Conservation (phyloP, 2,888 invertebrate species). For the Creontiades dilutus region DNA sequence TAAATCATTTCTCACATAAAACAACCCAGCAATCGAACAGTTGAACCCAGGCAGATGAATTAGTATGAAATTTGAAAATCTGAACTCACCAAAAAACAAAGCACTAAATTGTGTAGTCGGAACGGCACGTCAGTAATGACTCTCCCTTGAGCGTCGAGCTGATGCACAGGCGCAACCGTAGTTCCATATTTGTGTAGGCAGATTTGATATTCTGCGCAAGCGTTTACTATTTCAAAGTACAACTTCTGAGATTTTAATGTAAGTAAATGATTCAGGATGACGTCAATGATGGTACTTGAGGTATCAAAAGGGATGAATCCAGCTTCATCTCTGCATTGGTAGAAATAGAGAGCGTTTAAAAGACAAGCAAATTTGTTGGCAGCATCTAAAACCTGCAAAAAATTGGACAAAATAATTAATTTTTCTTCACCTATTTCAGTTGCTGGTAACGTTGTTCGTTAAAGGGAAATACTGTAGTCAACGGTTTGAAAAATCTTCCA, state of each 20-base stretch:
- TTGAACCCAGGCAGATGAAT: too few species aligned
- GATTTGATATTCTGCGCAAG: neutral
- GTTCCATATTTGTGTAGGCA: constrained; percentile 8
- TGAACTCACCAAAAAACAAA: neutral
- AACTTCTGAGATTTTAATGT: neutral
- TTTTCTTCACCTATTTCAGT: neutral
- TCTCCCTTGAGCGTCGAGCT: neutral
- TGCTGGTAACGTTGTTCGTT: too few species aligned
- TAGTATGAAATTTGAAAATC: too few species aligned
- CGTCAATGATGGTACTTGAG: neutral
- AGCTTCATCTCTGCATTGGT: constrained; percentile 43
- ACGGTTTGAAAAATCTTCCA: too few species aligned
- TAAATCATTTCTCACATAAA: too few species aligned
- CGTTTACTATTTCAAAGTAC: neutral
- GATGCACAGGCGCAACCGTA: neutral
- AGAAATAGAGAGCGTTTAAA: constrained; percentile 7
- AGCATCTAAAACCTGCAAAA: neutral
- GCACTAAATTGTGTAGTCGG: neutral
- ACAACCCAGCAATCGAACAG: too few species aligned
- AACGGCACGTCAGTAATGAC: neutral
- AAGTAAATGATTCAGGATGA: neutral
- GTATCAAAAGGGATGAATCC: constrained; percentile 8
- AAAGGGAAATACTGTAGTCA: too few species aligned
- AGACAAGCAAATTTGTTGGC: neutral
- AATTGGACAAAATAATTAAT: neutral